Evolutionary conservation across 92 coral and sea anemone genomes (phyloP).

Genomic region (Porites lobata): DNA sequence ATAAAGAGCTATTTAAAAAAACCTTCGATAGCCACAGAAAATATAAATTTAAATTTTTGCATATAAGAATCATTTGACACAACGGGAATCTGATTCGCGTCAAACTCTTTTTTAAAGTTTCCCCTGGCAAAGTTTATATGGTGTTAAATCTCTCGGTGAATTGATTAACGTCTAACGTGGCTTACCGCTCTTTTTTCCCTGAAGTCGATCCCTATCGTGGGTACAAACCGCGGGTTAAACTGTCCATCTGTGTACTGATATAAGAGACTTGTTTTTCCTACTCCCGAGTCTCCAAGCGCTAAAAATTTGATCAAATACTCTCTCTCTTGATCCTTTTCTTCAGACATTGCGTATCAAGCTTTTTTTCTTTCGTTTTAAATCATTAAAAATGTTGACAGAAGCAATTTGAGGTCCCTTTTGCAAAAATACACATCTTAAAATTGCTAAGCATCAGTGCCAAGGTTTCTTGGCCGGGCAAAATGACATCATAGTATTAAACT

Average conservation of each 20-base stretch:
- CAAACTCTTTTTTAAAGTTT: not conserved
- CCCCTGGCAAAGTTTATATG: not conserved
- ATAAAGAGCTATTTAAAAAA: not conserved
- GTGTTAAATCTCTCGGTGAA: not conserved
- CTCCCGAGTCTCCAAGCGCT: conserved; percentile 89
- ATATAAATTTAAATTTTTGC: too few relatives aligned
- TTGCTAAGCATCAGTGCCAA: conserved; percentile 16
- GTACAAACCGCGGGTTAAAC: conserved; percentile 92
- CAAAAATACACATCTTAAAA: not conserved
- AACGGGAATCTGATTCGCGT: not conserved
- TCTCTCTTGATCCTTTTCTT: conserved; percentile 66
- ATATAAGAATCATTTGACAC: not conserved
- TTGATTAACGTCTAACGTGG: not conserved
- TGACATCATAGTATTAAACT: conserved; percentile 31
- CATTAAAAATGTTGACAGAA: not conserved
- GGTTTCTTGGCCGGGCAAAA: not conserved
- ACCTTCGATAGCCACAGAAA: not conserved
- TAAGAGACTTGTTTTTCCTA: conserved; percentile 81
- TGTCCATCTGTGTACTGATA: conserved; percentile 90
- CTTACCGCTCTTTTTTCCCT: conserved; percentile 92
- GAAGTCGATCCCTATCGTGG: conserved; percentile 91
- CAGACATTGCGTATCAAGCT: conserved; percentile 51
- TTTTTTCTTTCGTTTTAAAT: not conserved
- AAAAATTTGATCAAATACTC: conserved; percentile 85
- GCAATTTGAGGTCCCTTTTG: not conserved